Percentiles rank a stretch among this genome's conserved stretches.
Evolutionary conservation across 2,113 vertebrate genomes (phyloP).

Genomic region (Lipophrys pholis): DNA sequence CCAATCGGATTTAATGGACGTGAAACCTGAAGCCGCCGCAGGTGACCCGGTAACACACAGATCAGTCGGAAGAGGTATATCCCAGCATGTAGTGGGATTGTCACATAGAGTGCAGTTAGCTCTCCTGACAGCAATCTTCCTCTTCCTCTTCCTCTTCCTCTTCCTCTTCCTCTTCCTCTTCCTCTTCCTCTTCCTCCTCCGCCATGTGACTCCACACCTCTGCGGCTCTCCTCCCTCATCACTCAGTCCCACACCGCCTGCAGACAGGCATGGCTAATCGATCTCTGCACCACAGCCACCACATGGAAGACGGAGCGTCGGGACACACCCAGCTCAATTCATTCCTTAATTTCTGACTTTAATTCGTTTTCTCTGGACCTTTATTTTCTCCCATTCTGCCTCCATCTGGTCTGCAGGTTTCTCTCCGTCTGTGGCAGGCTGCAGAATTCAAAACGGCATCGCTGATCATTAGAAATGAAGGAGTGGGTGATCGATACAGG

Average conservation of each 20-base stretch:
- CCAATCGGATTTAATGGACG: not conserved
- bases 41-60: slow-evolving; percentile 6
- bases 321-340: slow-evolving; percentile 2
- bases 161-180: not conserved
- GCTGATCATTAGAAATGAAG: slow-evolving; percentile 11
- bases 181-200: not conserved
- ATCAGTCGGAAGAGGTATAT: slow-evolving; percentile 20
- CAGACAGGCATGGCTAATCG: slow-evolving; percentile 62
- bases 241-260: slow-evolving; percentile 31
- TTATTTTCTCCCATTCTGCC: not conserved
- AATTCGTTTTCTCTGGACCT: not conserved
- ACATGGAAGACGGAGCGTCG: slow-evolving; percentile 2
- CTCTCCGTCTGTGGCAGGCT: not conserved
- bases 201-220: slow-evolving; percentile 4
- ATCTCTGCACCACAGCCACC: slow-evolving; percentile 57
- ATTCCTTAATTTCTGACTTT: not conserved
- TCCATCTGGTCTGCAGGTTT: not conserved
- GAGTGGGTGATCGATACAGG: slow-evolving; percentile 38
- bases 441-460: not conserved
- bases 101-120: slow-evolving; percentile 1
- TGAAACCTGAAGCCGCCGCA: not conserved
- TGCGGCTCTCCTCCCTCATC: slow-evolving; percentile 31
- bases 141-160: not conserved
- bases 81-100: slow-evolving; percentile 14
- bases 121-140: not conserved